These are phyloP conservation scores for Pinctada fucata DNA, from an alignment of 2,888 invertebrate genomes.

Conservation along the genomic window DNA sequence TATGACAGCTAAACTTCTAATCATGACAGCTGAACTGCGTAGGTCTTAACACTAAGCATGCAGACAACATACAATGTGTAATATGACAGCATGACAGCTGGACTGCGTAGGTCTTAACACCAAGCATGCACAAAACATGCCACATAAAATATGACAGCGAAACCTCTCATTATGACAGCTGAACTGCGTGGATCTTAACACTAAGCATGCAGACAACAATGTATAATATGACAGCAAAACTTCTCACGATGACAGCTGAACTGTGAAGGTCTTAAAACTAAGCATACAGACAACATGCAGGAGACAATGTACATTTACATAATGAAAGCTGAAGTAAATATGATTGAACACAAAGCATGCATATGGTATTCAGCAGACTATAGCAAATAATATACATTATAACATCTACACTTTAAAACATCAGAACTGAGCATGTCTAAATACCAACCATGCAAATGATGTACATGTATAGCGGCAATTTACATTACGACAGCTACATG, in stretches of 20 bases:
- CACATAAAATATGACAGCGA: neutral
- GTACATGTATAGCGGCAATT: no score
- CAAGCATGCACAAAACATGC: neutral
- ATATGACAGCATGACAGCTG: slow-evolving; percentile 8
- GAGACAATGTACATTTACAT: neutral
- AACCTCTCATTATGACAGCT: slow-evolving; percentile 7
- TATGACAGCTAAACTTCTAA: no score
- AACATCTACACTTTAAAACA: neutral
- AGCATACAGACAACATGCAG: neutral
- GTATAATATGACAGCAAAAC: neutral
- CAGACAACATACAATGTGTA: neutral
- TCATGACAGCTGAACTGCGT: slow-evolving; percentile 29
- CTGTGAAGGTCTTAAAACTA: neutral
- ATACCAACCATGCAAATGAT: neutral
- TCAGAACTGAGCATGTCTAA: slow-evolving; percentile 28
- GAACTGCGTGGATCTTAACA: slow-evolving; percentile 23
- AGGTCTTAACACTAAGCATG: neutral
- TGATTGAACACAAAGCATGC: neutral
- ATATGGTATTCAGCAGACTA: slow-evolving; percentile 4
- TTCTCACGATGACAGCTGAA: neutral
- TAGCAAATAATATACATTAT: neutral
- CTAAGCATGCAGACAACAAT: neutral
- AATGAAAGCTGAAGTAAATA: slow-evolving; percentile 30
- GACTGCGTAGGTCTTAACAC: neutral
- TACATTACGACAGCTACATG: no score